Conservation (phyloP, 2,113 vertebrate genomes). For the Chitala chitala region DNA sequence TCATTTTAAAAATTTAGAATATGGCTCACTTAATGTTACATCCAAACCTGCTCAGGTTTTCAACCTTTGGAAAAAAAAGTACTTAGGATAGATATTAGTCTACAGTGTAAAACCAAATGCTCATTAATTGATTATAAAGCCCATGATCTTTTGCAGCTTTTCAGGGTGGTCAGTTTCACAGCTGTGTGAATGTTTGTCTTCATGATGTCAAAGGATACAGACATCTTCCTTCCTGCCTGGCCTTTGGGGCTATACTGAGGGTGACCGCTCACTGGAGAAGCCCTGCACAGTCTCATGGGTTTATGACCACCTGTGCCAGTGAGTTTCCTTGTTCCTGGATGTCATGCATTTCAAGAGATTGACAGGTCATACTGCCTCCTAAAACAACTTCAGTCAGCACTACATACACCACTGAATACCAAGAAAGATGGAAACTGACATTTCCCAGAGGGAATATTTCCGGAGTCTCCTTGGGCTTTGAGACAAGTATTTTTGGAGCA, state of each 20-base stretch:
- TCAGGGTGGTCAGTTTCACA: conserved; percentile 7
- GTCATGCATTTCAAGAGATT: not conserved
- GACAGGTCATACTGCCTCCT: not conserved
- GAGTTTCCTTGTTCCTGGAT: conserved; percentile 40
- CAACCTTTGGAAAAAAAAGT: too few species aligned
- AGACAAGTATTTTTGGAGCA: too few species aligned
- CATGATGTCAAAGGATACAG: conserved; percentile 30
- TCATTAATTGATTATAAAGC: not conserved
- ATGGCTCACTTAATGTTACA: too few species aligned
- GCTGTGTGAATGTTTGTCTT: conserved; percentile 17
- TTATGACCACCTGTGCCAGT: conserved; percentile 35
- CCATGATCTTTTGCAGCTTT: not conserved
- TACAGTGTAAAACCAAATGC: not conserved
- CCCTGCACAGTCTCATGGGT: not conserved
- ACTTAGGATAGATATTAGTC: too few species aligned
- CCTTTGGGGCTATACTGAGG: conserved; percentile 21
- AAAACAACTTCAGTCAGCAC: too few species aligned
- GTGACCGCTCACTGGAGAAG: conserved; percentile 20
- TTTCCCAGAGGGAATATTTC: not conserved
- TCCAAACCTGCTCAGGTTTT: too few species aligned
- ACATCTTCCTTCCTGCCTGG: conserved; percentile 31
- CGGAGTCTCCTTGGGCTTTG: too few species aligned
- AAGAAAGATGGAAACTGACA: not conserved
- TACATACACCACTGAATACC: not conserved
- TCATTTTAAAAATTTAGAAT: too few species aligned